Conservation (phyloP, 2,113 vertebrate species). For the Tautogolabrus adspersus region DNA sequence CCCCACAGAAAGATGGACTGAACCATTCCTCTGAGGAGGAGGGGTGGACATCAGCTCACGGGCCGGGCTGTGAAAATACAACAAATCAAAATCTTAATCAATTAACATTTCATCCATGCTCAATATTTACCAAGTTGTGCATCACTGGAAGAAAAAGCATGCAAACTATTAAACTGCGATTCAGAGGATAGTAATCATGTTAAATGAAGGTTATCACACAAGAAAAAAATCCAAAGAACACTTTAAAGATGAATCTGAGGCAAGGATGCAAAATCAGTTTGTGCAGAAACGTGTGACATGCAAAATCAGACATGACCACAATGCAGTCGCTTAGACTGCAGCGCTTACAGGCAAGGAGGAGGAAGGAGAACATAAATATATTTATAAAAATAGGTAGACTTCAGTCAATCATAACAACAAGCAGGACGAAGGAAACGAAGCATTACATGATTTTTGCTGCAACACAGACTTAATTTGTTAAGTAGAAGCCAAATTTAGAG, state of each 20-base stretch:
- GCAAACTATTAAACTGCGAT: constrained; percentile 34
- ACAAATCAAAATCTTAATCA: constrained; percentile 35
- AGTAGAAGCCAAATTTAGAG: constrained; percentile 38
- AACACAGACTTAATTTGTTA: constrained; percentile 29
- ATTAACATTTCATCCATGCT: not conserved
- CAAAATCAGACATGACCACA: constrained; percentile 34
- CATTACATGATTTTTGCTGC: constrained; percentile 26
- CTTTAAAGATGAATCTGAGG: not conserved
- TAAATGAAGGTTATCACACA: constrained; percentile 25
- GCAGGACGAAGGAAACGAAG: constrained; percentile 39
- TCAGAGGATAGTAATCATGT: constrained; percentile 22
- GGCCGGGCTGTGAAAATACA: constrained; percentile 75
- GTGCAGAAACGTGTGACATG: constrained; percentile 37
- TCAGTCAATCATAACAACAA: constrained; percentile 28
- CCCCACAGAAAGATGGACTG: constrained; percentile 79
- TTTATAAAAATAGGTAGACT: constrained; percentile 12
- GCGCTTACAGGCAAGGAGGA: constrained; percentile 37
- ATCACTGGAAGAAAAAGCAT: constrained; percentile 34
- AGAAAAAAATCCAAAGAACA: not conserved
- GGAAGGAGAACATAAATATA: constrained; percentile 4
- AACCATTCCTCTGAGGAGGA: constrained; percentile 85
- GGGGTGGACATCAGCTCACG: constrained; percentile 87
- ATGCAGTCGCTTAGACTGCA: constrained; percentile 23
- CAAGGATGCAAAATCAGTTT: constrained; percentile 48
- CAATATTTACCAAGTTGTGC: constrained; percentile 11